Evolutionary conservation across 23 tunicate species (phyloP).

Genomic region (Styela plicata): DNA sequence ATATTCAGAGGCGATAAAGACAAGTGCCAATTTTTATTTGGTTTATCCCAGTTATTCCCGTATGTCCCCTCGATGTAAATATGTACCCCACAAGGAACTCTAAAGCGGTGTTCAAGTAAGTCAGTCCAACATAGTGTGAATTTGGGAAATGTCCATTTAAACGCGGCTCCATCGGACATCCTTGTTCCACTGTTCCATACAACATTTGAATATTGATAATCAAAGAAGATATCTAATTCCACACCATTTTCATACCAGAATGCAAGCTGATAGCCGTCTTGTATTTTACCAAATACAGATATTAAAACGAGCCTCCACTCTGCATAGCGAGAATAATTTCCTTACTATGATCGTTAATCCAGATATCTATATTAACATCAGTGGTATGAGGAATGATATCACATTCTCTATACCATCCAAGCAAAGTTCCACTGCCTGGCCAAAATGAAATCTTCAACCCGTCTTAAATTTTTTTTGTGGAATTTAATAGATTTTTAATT

Average conservation of each 20-base stretch:
- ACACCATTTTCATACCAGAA: conserved; percentile 48
- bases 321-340: conserved; percentile 35
- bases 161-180: conserved; percentile 57
- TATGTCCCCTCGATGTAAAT: conserved; percentile 54
- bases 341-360: conserved; percentile 30
- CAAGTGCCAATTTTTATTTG: conserved; percentile 63
- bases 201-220: conserved; percentile 44
- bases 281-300: conserved; percentile 46
- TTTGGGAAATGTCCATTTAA: conserved; percentile 42
- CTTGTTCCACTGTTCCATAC: conserved; percentile 74
- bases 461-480: conserved; percentile 46
- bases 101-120: conserved; percentile 40
- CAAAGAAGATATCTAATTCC: conserved; percentile 49
- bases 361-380: conserved; percentile 52
- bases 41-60: conserved; percentile 58
- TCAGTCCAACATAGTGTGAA: conserved; percentile 81
- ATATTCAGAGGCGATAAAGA: conserved; percentile 66
- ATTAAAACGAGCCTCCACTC: conserved; percentile 23
- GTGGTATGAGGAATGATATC: conserved; percentile 49
- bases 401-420: conserved; percentile 81
- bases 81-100: conserved; percentile 61
- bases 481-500: conserved; percentile 14
- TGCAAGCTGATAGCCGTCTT: conserved; percentile 51
- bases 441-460: conserved; percentile 51
- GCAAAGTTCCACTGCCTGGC: conserved; percentile 55